Evolutionary conservation across 2,888 invertebrate species (phyloP), one percentile per base, ranked within the genome.

Genomic region (Drosophila paramelanica): DNA sequence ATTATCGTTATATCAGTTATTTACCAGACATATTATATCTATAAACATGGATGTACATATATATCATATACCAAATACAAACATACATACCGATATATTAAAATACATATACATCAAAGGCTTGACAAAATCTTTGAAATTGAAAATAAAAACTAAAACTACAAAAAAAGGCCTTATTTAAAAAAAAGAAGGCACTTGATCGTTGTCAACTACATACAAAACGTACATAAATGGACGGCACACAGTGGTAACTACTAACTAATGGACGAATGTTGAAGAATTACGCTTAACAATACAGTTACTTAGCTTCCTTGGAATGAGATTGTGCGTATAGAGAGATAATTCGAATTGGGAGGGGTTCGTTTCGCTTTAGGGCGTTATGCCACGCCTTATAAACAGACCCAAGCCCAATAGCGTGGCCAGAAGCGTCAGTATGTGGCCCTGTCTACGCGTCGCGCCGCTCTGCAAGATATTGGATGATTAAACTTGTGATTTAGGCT

Each of bases 121-220:
- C 36, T 14, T 3, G 7, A 5, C 4, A 23, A 55, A 59, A 17
- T 13, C 20, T 14, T 5, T 14, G 5, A n/a, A 20, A 45, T 31
- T 31, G 0, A 8, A 6, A 49, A 33, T n/a, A 27, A 11, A 39
- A 25, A 53, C 23, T n/a, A 38, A 3, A 45, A n/a, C 39, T 36
- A 38, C 5, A 65, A 17, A 25, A 43, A 27, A 33, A 36, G 36
- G 27, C 23, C 64, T 23, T 17, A 11, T 14, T 1, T 31, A 50
- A 20, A 39, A 14, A 46, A 25, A 49, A 47, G 47, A 81, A 83
- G 81, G 81, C 81, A 79, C 81, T 69, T 73, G 57, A 46, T 70
- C 56, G 36, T 38, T 23, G 10, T 66, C 39, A 67, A 47, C 14
- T 55, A 58, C 38, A 50, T 49, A 62, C 39, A 41, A 49, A 23